Conservation (phyloP, 2,113 vertebrate species). For the Nothoprocta pentlandii region DNA sequence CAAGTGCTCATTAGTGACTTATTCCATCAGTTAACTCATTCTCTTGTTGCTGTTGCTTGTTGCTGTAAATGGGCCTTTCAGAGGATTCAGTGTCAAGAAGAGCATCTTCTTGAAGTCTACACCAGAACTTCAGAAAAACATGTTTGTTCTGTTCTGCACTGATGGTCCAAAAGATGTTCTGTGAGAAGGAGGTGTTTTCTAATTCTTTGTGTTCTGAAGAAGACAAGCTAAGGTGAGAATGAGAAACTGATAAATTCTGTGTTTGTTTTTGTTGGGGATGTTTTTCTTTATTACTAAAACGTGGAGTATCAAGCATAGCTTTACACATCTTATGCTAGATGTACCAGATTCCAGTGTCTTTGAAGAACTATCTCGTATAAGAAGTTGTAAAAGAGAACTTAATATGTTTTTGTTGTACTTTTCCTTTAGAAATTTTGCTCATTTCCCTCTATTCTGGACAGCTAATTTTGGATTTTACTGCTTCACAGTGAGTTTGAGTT, state of each 20-base stretch:
- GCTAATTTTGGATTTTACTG: not conserved
- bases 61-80: not conserved
- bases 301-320: not conserved
- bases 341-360: not conserved
- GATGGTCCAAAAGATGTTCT: not conserved
- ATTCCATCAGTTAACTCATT: not conserved
- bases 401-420: not conserved
- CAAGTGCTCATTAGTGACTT: not conserved
- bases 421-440: not conserved
- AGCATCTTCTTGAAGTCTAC: not conserved
- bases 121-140: not conserved
- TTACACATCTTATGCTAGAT: not conserved
- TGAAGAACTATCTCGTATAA: not conserved
- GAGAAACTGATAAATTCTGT: not conserved
- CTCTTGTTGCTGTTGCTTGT: not conserved
- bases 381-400: not conserved
- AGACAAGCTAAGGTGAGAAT: not conserved
- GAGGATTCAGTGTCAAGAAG: not conserved
- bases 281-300: not conserved
- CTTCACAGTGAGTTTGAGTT: not conserved
- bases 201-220: not conserved
- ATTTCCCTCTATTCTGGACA: not conserved
- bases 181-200: not conserved
- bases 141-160: not conserved
- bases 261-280: not conserved